Evolutionary conservation across 1,140 invertebrate genomes (phyloP).

Genomic region (Halictus rubicundus): DNA sequence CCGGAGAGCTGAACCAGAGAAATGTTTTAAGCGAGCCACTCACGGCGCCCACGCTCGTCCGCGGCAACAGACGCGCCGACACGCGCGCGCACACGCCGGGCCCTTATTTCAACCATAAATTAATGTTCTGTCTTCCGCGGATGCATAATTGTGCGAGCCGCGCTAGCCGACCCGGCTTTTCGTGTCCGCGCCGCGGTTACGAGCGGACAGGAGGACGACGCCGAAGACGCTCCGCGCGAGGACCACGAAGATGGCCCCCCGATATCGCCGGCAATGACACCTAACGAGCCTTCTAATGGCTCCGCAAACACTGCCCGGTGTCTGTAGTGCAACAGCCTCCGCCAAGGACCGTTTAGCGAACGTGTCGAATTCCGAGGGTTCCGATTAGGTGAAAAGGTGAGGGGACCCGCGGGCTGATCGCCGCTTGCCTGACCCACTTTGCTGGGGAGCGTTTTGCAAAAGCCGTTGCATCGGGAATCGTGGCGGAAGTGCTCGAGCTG

Average conservation of each 20-base stretch:
- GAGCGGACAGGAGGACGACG: slow-evolving; percentile 25
- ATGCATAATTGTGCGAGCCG: slow-evolving; percentile 77
- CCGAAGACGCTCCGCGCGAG: slow-evolving; percentile 47
- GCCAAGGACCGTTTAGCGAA: background rate
- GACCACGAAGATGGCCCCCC: slow-evolving; percentile 53
- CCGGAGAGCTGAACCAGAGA: slow-evolving; percentile 75
- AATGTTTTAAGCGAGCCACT: slow-evolving; percentile 79
- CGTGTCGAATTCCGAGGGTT: background rate
- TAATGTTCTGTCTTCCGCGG: slow-evolving; percentile 78
- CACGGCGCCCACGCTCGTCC: slow-evolving; percentile 75
- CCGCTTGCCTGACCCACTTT: no score
- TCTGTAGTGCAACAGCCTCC: slow-evolving; percentile 29
- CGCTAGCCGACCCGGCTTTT: slow-evolving; percentile 37
- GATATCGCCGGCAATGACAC: slow-evolving; percentile 71
- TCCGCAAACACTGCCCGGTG: slow-evolving; percentile 57
- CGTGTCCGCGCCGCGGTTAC: slow-evolving; percentile 45
- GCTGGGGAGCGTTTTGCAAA: no score
- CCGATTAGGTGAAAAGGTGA: background rate
- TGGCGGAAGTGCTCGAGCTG: no score
- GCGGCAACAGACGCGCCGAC: slow-evolving; percentile 77
- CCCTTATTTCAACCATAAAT: slow-evolving; percentile 79
- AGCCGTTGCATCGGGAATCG: no score
- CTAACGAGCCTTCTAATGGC: slow-evolving; percentile 73
- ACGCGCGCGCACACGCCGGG: slow-evolving; percentile 77
- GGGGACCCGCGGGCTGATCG: no score